Percentiles rank a stretch among this genome's conserved stretches.
phyloP scores from a whole-genome alignment of 2,113 vertebrate species.

The Phaethornis superciliosus region DNA sequence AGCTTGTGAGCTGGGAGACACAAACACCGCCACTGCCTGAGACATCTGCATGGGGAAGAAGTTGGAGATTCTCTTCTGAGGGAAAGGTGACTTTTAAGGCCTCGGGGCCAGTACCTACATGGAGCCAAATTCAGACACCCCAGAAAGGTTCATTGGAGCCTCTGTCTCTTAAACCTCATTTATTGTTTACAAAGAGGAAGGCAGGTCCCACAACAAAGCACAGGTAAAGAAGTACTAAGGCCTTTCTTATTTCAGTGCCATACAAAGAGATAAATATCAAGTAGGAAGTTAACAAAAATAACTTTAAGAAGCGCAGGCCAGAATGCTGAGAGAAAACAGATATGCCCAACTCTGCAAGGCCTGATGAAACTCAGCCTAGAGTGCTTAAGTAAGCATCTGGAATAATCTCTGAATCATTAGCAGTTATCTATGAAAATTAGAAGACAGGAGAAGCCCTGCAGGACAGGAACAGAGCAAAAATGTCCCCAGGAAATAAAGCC shows the following conservation, averaged over 20 bases:
- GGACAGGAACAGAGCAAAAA: neutral
- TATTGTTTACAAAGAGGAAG: neutral
- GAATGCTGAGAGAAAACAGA: neutral
- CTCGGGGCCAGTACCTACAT: neutral
- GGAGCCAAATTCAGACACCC: neutral
- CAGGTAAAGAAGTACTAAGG: neutral
- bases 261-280: neutral
- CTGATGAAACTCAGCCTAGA: neutral
- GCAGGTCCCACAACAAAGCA: fast-evolving
- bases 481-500: neutral
- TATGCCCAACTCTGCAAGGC: neutral
- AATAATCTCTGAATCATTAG: neutral
- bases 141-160: neutral
- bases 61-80: neutral
- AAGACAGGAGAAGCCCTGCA: neutral
- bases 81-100: neutral
- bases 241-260: neutral
- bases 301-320: neutral
- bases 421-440: neutral
- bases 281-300: neutral
- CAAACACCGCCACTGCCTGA: neutral
- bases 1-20: fast-evolving
- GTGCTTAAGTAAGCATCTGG: neutral
- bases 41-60: neutral
- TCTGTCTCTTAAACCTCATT: neutral